Conservation (phyloP, 1,140 invertebrate genomes). For the Drosophila lini region DNA sequence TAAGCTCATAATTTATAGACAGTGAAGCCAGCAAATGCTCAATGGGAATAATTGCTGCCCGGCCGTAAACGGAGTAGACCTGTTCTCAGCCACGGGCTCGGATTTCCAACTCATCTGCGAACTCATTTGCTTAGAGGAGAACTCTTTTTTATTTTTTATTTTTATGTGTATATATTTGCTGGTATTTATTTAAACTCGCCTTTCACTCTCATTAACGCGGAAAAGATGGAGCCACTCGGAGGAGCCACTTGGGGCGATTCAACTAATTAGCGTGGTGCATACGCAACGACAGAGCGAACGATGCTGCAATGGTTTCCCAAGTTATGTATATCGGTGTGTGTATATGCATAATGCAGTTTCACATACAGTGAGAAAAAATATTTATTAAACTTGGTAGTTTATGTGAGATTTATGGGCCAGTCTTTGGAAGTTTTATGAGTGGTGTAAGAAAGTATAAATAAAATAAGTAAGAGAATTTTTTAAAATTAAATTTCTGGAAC, state of each 20-base stretch:
- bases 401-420: background rate
- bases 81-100: conserved; percentile 22
- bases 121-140: conserved; percentile 22
- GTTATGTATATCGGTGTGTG: conserved; percentile 49
- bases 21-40: conserved; percentile 9
- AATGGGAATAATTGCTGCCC: conserved; percentile 37
- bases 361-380: conserved; percentile 3
- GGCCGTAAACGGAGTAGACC: conserved; percentile 28
- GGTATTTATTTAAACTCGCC: conserved; percentile 51
- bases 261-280: conserved; percentile 73
- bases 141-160: background rate
- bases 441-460: background rate
- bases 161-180: background rate
- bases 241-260: conserved; percentile 47
- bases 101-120: conserved; percentile 29
- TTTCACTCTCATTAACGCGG: conserved; percentile 73
- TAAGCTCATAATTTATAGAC: conserved; percentile 52
- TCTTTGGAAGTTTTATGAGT: too few relatives aligned
- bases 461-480: background rate
- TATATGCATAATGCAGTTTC: conserved; percentile 72
- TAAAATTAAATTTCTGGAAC: background rate
- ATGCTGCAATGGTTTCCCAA: conserved; percentile 53
- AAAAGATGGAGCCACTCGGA: conserved; percentile 35
- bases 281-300: conserved; percentile 46
- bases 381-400: too few relatives aligned